Evolutionary conservation across 2,888 invertebrate species (phyloP).

Genomic region (Periphyllus acericola): DNA sequence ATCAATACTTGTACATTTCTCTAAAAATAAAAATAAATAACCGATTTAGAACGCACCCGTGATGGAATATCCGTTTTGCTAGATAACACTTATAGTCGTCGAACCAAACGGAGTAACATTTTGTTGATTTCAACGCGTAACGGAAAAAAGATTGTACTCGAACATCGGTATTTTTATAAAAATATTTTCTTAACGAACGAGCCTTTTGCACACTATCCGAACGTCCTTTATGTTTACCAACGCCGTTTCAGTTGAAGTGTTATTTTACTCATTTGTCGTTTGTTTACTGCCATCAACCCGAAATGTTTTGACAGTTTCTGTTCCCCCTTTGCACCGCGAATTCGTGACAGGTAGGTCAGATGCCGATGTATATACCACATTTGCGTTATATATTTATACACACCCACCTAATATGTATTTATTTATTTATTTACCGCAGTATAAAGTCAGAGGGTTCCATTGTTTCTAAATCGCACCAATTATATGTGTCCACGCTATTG

Average conservation of each 20-base stretch:
- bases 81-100: neutral
- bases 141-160: neutral
- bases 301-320: constrained; percentile 50
- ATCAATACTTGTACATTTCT: neutral
- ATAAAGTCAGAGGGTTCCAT: neutral
- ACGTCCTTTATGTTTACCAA: neutral
- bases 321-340: neutral
- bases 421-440: neutral
- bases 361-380: neutral
- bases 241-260: constrained; percentile 14
- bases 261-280: constrained; percentile 17
- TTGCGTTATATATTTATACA: too few relatives aligned
- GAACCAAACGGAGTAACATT: neutral
- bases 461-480: neutral
- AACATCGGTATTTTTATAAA: constrained; percentile 8
- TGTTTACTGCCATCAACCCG: constrained; percentile 15
- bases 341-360: neutral
- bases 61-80: neutral
- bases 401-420: neutral
- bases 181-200: constrained; percentile 43
- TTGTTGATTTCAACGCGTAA: neutral
- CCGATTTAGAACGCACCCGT: neutral
- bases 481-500: too few relatives aligned
- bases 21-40: neutral
- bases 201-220: neutral